Evolutionary conservation across 2,888 invertebrate species (phyloP).

Genomic region (Patella pellucida): DNA sequence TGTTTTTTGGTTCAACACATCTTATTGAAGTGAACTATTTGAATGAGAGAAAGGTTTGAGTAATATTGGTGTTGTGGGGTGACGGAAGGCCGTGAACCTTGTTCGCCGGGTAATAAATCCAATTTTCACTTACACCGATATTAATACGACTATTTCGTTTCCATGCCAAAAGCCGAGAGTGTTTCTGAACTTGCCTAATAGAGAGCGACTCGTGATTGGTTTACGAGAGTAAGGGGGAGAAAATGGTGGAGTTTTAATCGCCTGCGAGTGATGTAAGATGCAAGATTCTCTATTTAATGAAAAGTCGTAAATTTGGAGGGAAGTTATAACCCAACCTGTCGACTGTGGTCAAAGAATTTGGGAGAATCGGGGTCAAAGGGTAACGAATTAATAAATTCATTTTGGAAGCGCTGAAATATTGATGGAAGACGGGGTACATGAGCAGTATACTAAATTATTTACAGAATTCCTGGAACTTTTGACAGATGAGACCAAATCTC

Average conservation of each 20-base stretch:
- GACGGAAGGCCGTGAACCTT: background rate
- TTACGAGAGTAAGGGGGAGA: background rate
- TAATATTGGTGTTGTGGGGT: background rate
- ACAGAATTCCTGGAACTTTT: no score
- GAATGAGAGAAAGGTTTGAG: background rate
- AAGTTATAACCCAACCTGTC: slow-evolving; percentile 4
- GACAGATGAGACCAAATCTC: no score
- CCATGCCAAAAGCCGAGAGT: background rate
- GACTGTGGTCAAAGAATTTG: background rate
- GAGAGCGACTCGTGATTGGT: background rate
- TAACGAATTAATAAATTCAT: slow-evolving; percentile 10
- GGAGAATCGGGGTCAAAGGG: slow-evolving; percentile 6
- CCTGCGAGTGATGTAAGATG: slow-evolving; percentile 7
- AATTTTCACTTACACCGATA: slow-evolving; percentile 9
- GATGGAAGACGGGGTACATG: background rate
- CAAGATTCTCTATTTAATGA: slow-evolving; percentile 9
- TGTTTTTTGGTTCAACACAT: slow-evolving; percentile 7
- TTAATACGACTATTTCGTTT: slow-evolving; percentile 1
- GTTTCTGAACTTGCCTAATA: background rate
- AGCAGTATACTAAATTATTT: no score
- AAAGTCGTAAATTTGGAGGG: background rate
- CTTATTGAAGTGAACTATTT: background rate
- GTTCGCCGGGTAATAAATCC: slow-evolving; percentile 1
- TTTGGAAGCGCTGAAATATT: background rate
- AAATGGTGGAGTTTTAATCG: slow-evolving; percentile 7